These are phyloP conservation scores for Nothura maculosa DNA, from an alignment of 2,797 vertebrate genomes.

Conservation along the genomic window DNA sequence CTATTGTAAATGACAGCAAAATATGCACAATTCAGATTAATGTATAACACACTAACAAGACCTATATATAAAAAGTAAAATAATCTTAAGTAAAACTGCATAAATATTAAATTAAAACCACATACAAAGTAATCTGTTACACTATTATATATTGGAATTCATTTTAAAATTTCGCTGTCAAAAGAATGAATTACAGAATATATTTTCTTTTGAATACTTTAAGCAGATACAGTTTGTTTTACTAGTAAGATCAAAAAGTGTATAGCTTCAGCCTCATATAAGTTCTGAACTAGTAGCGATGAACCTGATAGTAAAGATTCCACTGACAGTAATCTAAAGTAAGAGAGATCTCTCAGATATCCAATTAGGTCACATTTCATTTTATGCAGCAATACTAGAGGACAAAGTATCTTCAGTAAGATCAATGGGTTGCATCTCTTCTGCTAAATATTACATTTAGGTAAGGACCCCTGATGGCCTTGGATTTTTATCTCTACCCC, in stretches of 20 bases:
- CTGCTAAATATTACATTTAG: not conserved
- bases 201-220: not conserved
- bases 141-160: not conserved
- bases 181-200: not conserved
- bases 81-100: not conserved
- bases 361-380: not conserved
- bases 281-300: not conserved
- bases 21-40: not conserved
- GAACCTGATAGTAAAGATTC: not conserved
- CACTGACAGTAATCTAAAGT: not conserved
- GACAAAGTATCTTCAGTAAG: not conserved
- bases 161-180: not conserved
- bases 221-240: not conserved
- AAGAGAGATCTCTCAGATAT: not conserved
- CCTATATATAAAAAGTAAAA: slow-evolving; percentile 10
- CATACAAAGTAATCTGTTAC: not conserved
- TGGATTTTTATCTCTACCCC: not conserved
- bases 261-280: not conserved
- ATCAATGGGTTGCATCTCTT: not conserved
- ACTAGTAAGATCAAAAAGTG: not conserved
- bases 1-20: slow-evolving; percentile 20
- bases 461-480: not conserved
- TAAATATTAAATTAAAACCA: not conserved
- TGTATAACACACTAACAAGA: not conserved
- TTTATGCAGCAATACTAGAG: not conserved